Evolutionary conservation across 1,140 invertebrate genomes (phyloP).

Genomic region (Drosophila tristis): DNA sequence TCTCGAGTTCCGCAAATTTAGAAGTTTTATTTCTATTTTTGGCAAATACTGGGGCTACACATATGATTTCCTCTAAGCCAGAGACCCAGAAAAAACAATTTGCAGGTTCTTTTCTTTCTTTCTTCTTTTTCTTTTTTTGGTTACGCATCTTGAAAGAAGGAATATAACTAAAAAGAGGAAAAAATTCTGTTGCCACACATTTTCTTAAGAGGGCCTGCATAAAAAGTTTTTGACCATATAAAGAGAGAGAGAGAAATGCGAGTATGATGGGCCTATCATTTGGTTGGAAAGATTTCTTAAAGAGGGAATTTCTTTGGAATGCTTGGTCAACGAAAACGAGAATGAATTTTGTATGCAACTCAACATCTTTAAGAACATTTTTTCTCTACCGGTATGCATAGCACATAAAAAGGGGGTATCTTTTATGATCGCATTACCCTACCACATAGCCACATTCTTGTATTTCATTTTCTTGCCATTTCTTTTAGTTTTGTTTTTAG

Average conservation of each 20-base stretch:
- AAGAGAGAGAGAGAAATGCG: neutral
- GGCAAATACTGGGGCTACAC: constrained; percentile 11
- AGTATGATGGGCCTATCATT: too few species aligned
- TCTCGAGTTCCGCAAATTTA: constrained; percentile 20
- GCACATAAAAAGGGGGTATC: neutral
- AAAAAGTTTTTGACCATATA: constrained; percentile 1
- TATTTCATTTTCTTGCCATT: constrained; percentile 16
- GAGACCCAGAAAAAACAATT: constrained; percentile 4
- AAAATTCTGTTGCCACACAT: constrained; percentile 32
- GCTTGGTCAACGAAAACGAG: neutral
- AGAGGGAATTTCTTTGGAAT: too few species aligned
- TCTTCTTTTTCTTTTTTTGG: constrained; percentile 22
- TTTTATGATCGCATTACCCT: too few species aligned
- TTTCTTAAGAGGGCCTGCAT: constrained; percentile 11
- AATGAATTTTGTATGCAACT: neutral
- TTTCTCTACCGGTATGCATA: too few species aligned
- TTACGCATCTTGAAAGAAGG: constrained; percentile 15
- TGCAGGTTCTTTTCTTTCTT: neutral
- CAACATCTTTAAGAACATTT: neutral
- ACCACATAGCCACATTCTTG: neutral
- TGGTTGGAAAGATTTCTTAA: too few species aligned
- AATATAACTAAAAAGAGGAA: constrained; percentile 8
- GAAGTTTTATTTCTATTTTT: constrained; percentile 48
- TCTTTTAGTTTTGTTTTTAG: constrained; percentile 22
- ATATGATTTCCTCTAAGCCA: constrained; percentile 14